Percentiles rank a stretch among this genome's conserved stretches.
Conservation (phyloP, 1,140 invertebrate species). For the Drosophila kurseongensis region DNA sequence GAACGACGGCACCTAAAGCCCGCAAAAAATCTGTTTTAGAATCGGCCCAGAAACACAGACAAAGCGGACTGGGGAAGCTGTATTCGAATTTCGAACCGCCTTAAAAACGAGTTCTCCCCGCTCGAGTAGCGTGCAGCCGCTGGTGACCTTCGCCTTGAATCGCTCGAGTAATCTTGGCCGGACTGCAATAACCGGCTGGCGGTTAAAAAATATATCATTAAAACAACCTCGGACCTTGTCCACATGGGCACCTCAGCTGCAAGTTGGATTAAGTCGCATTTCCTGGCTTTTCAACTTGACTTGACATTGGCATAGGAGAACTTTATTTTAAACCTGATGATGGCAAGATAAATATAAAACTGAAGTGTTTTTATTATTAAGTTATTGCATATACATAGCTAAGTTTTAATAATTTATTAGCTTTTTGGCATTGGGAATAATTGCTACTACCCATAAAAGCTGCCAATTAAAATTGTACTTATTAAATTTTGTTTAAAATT, state of each 20-base stretch:
- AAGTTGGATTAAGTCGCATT: slow-evolving; percentile 8
- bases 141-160: slow-evolving; percentile 54
- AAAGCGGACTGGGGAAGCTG: slow-evolving; percentile 56
- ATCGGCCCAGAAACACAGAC: slow-evolving; percentile 20
- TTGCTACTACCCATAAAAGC: slow-evolving; percentile 1
- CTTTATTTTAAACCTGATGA: neutral
- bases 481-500: neutral
- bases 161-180: slow-evolving; percentile 33
- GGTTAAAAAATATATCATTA: slow-evolving; percentile 15
- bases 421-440: slow-evolving; percentile 14
- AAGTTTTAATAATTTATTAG: slow-evolving; percentile 1
- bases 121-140: slow-evolving; percentile 40
- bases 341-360: slow-evolving; percentile 10
- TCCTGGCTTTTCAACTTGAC: slow-evolving; percentile 13
- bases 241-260: slow-evolving; percentile 19
- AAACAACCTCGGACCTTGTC: slow-evolving; percentile 32
- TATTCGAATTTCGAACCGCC: slow-evolving; percentile 10
- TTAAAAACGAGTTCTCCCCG: slow-evolving; percentile 43
- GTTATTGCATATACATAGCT: neutral
- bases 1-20: slow-evolving; percentile 35
- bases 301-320: slow-evolving; percentile 22
- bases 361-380: neutral
- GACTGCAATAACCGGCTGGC: slow-evolving; percentile 41
- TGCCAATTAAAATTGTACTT: slow-evolving; percentile 1
- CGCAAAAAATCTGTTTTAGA: slow-evolving; percentile 48